Percentiles rank a stretch among this genome's conserved stretches.
These are phyloP conservation scores for Solenodon paradoxus DNA, from an alignment of 2,113 vertebrate species.

Conservation along the genomic window DNA sequence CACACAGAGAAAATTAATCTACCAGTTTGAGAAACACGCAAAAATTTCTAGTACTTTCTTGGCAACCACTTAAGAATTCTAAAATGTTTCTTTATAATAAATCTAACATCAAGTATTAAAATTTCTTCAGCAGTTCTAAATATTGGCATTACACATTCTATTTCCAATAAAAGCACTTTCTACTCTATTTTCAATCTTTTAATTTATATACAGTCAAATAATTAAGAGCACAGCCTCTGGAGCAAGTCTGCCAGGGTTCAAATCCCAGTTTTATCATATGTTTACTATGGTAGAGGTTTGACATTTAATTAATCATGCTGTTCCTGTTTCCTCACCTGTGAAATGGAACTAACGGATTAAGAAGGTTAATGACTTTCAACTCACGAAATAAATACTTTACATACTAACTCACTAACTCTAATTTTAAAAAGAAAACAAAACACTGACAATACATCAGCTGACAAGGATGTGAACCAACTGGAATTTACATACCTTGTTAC, in stretches of 20 bases:
- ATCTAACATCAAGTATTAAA: neutral
- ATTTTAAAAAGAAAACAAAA: neutral
- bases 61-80: neutral
- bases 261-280: neutral
- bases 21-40: neutral
- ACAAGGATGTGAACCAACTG: neutral
- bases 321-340: neutral
- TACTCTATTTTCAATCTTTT: neutral
- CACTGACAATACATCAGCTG: neutral
- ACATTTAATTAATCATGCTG: neutral
- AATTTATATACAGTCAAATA: neutral
- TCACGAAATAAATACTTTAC: neutral
- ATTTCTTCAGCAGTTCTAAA: neutral
- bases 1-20: neutral
- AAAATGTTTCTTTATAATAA: neutral
- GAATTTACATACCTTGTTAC: neutral
- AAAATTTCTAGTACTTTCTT: neutral
- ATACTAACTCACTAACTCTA: neutral
- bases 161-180: neutral
- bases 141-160: neutral
- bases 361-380: neutral
- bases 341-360: neutral
- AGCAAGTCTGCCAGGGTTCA: neutral
- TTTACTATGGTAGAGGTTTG: neutral
- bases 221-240: neutral